phyloP scores from a whole-genome alignment of 2,888 invertebrate species.

The Rhamnusium bicolor region DNA sequence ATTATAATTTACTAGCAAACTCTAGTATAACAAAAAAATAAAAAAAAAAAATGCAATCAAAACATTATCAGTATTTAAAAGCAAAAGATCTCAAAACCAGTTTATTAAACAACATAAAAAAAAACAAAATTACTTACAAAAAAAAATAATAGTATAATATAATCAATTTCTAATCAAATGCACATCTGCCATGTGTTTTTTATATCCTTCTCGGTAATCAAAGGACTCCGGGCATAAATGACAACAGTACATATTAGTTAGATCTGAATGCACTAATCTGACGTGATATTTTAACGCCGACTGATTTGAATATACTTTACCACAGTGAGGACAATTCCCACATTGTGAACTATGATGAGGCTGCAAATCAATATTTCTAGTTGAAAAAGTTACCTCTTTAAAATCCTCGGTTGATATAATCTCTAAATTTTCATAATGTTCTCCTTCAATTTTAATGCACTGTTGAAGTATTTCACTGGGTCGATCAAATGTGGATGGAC shows the following conservation, averaged over 20 bases:
- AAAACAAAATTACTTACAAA: conserved; percentile 50
- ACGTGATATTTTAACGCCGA: conserved; percentile 79
- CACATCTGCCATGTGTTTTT: conserved; percentile 80
- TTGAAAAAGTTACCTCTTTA: conserved; percentile 48
- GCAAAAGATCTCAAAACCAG: conserved; percentile 45
- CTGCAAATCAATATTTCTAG: conserved; percentile 51
- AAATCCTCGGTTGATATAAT: conserved; percentile 52
- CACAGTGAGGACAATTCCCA: conserved; percentile 80
- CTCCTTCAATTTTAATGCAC: conserved; percentile 61
- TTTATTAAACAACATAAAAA: conserved; percentile 49
- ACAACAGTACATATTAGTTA: conserved; percentile 79
- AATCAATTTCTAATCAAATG: conserved; percentile 78
- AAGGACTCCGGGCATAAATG: conserved; percentile 81
- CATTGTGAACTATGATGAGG: conserved; percentile 71
- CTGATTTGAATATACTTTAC: conserved; percentile 80
- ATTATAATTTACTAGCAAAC: not conserved
- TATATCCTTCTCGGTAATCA: conserved; percentile 79
- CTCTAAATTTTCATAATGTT: conserved; percentile 55
- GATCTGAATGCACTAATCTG: conserved; percentile 78
- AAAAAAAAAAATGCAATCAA: no score
- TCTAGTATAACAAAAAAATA: no score
- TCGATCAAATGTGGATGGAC: conserved; percentile 60
- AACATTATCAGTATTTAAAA: conserved; percentile 4
- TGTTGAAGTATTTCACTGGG: conserved; percentile 61
- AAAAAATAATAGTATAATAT: conserved; percentile 41